Evolutionary conservation across 1,140 invertebrate genomes (phyloP).

Genomic region (Caenorhabditis latens): DNA sequence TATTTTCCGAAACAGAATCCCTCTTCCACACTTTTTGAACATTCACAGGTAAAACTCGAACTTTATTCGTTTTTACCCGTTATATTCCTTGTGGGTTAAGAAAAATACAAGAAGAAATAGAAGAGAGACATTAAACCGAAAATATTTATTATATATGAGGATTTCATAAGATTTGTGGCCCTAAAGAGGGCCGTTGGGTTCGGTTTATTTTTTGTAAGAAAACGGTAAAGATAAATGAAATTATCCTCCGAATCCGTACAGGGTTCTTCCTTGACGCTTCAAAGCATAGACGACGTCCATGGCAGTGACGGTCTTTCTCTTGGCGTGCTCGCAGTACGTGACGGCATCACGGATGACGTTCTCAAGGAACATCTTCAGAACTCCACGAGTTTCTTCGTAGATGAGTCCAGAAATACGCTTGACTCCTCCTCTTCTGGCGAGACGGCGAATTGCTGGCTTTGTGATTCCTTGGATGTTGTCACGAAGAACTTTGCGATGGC

Average conservation of each 20-base stretch:
- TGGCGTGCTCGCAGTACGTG: constrained; percentile 86
- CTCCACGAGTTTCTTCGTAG: constrained; percentile 83
- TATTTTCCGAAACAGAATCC: too few relatives aligned
- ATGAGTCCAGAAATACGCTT: constrained; percentile 85
- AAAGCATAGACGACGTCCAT: constrained; percentile 89
- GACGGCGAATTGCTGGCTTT: constrained; percentile 82
- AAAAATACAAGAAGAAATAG: not conserved
- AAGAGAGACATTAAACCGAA: too few relatives aligned
- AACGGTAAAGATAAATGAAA: constrained; percentile 53
- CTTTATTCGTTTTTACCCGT: too few relatives aligned
- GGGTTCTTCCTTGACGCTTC: constrained; percentile 85
- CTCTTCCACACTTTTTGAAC: too few relatives aligned
- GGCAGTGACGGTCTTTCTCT: constrained; percentile 86
- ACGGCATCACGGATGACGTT: constrained; percentile 87
- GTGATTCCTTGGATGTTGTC: constrained; percentile 86
- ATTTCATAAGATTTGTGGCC: constrained; percentile 60
- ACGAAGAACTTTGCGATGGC: constrained; percentile 81
- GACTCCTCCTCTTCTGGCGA: constrained; percentile 82
- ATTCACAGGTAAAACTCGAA: too few relatives aligned
- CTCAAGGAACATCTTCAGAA: constrained; percentile 86
- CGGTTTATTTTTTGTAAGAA: constrained; percentile 12
- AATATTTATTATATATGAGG: too few relatives aligned
- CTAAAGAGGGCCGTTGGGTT: constrained; percentile 72
- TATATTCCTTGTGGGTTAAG: too few relatives aligned
- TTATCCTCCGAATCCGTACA: constrained; percentile 81